Conservation (phyloP, 2,113 vertebrate genomes). For the Sceloporus undulatus region DNA sequence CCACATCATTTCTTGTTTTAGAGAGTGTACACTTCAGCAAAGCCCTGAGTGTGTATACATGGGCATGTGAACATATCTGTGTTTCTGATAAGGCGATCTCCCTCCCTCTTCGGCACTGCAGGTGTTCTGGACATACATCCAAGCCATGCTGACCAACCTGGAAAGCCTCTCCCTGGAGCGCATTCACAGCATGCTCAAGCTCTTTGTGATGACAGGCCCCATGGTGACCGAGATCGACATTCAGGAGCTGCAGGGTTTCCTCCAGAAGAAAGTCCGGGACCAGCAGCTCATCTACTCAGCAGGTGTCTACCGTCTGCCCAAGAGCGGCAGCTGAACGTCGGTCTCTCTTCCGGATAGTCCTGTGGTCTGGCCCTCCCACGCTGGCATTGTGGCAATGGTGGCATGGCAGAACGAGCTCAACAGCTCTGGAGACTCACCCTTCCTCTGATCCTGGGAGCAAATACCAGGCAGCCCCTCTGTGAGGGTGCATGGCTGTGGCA, state of each 20-base stretch:
- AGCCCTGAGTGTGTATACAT: too few relatives aligned
- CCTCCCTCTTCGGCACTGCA: constrained; percentile 57
- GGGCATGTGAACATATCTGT: too few relatives aligned
- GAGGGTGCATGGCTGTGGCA: neutral
- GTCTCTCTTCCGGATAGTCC: neutral
- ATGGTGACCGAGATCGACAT: constrained; percentile 94
- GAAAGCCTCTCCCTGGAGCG: constrained; percentile 96
- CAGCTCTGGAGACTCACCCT: neutral
- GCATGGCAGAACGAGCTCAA: too few relatives aligned
- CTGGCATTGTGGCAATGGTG: too few relatives aligned
- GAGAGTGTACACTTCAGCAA: too few relatives aligned
- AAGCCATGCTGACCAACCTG: constrained; percentile 98
- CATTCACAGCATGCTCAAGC: constrained; percentile 97
- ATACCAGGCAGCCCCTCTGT: neutral
- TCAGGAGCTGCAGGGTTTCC: constrained; percentile 92
- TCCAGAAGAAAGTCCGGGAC: constrained; percentile 94
- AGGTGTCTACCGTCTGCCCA: constrained; percentile 95
- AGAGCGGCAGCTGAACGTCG: constrained; percentile 74
- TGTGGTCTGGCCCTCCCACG: too few relatives aligned
- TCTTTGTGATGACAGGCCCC: constrained; percentile 94
- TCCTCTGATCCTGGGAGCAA: too few relatives aligned
- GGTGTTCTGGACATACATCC: constrained; percentile 99
- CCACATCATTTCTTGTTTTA: too few relatives aligned
- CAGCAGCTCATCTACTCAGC: constrained; percentile 90
- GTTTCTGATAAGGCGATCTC: too few relatives aligned